phyloP scores from a whole-genome alignment of 1,140 invertebrate species.

The Orchestia grillus region DNA sequence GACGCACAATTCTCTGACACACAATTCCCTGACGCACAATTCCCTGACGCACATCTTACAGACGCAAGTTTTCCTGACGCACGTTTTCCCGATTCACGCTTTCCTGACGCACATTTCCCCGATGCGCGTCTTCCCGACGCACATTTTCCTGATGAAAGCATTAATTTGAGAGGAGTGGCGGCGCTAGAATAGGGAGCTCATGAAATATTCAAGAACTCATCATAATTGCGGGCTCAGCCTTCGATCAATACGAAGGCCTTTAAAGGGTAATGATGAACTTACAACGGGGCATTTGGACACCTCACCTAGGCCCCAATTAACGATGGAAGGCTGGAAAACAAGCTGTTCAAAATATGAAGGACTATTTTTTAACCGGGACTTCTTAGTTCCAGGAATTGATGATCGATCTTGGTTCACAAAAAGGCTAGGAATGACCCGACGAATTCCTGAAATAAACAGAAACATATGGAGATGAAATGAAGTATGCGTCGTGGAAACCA shows the following conservation, averaged over 20 bases:
- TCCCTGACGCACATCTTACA: no score
- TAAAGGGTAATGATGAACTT: not conserved
- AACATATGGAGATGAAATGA: not conserved
- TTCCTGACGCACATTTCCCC: not conserved
- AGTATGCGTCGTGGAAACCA: not conserved
- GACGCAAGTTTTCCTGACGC: not conserved
- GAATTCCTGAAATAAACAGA: not conserved
- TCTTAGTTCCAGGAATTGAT: not conserved
- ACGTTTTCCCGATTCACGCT: no score
- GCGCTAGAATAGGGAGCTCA: not conserved
- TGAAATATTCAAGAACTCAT: constrained; percentile 1
- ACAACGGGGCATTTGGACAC: not conserved
- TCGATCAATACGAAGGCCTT: not conserved
- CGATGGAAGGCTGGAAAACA: not conserved
- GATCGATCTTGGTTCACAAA: not conserved
- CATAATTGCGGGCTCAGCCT: not conserved
- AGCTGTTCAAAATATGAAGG: not conserved
- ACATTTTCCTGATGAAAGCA: no score
- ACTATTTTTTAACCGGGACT: not conserved
- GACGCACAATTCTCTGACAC: no score
- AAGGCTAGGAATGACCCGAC: not conserved
- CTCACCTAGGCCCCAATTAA: not conserved
- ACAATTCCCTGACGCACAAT: no score
- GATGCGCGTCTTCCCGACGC: not conserved
- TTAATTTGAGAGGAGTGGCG: not conserved